These are phyloP conservation scores for Rhabdomys pumilio DNA, from an alignment of 2,797 vertebrate species.

Conservation along the genomic window DNA sequence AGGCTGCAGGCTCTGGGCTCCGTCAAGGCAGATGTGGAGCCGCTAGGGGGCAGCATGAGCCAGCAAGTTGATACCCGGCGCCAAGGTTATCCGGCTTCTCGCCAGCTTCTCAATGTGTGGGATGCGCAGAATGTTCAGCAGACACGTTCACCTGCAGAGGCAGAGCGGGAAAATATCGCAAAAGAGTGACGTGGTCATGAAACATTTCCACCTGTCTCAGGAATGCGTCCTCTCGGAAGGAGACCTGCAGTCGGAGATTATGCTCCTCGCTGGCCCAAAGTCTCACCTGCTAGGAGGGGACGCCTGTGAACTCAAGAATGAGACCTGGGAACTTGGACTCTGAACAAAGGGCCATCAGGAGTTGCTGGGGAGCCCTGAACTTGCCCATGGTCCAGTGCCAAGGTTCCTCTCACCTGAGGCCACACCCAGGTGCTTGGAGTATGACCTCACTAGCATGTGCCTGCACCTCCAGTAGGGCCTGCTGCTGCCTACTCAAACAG, in stretches of 20 bases:
- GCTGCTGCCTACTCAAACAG: neutral
- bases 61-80: neutral
- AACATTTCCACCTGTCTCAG: neutral
- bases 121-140: neutral
- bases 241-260: neutral
- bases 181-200: neutral
- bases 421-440: neutral
- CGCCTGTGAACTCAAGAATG: neutral
- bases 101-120: rapidly evolving
- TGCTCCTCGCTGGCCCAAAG: neutral
- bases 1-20: rapidly evolving
- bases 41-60: conserved; percentile 73
- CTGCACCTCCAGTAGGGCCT: neutral
- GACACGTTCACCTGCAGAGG: neutral
- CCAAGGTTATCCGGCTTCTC: neutral
- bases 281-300: neutral
- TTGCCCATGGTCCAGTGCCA: neutral
- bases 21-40: neutral
- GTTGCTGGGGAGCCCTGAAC: neutral
- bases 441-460: neutral
- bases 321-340: neutral
- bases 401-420: neutral
- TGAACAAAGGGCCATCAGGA: neutral
- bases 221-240: neutral
- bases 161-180: neutral